Evolutionary conservation across 2,888 invertebrate species (phyloP).

Genomic region (Drosophila dives): DNA sequence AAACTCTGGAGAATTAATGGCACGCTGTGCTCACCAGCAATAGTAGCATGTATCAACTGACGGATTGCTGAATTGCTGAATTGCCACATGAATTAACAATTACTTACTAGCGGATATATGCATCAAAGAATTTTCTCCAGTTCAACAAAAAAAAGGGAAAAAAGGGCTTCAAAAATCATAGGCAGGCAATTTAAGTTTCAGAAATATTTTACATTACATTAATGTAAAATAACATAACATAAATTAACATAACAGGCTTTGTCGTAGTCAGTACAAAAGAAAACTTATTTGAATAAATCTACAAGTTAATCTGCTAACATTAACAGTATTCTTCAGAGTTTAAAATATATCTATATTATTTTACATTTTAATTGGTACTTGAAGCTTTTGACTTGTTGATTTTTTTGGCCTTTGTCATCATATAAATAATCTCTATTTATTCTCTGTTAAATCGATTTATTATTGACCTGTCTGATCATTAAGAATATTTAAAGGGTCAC

Average conservation of each 20-base stretch:
- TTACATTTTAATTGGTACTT: background rate
- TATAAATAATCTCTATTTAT: background rate
- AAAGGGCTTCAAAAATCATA: background rate
- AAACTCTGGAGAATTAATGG: conserved; percentile 64
- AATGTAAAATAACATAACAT: background rate
- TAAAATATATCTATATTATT: background rate
- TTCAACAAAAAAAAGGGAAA: background rate
- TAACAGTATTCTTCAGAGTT: background rate
- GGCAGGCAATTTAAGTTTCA: background rate
- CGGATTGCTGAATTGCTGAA: background rate
- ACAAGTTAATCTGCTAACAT: background rate
- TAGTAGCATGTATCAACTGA: background rate
- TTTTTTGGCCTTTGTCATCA: background rate
- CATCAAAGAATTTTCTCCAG: conserved; percentile 8
- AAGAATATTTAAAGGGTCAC: background rate
- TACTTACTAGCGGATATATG: conserved; percentile 26
- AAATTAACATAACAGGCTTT: background rate
- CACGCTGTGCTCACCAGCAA: conserved; percentile 26
- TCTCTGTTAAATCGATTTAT: background rate
- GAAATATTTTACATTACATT: background rate
- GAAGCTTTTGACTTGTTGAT: background rate
- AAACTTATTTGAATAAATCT: too few relatives aligned
- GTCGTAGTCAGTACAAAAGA: too few relatives aligned
- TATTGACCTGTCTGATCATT: background rate
- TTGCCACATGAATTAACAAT: conserved; percentile 51